These are phyloP conservation scores for Hemicordylus capensis DNA, from an alignment of 2,113 vertebrate genomes.

Conservation along the genomic window DNA sequence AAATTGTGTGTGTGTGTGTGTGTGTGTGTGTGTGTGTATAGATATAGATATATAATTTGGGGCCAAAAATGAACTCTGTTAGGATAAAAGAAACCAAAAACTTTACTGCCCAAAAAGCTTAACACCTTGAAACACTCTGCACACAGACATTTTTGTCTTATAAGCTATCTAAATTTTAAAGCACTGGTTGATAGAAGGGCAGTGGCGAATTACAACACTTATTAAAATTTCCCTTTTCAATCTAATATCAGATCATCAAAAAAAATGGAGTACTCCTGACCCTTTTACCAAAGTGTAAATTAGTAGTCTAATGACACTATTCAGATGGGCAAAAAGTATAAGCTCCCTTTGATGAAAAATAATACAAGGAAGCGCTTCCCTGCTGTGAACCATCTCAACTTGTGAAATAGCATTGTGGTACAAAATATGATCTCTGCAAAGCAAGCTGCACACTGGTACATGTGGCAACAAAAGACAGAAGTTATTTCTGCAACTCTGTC, in stretches of 20 bases:
- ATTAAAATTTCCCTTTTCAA: conserved; percentile 78
- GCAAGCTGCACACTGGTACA: conserved; percentile 52
- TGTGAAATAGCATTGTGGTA: conserved; percentile 72
- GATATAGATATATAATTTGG: not conserved
- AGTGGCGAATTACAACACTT: conserved; percentile 70
- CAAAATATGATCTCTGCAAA: conserved; percentile 64
- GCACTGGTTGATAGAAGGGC: conserved; percentile 54
- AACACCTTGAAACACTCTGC: conserved; percentile 46
- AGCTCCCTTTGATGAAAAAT: conserved; percentile 76
- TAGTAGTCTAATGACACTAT: conserved; percentile 74
- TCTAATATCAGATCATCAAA: conserved; percentile 75
- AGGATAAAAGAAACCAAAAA: conserved; percentile 25
- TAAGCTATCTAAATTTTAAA: conserved; percentile 62
- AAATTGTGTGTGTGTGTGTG: too few relatives aligned
- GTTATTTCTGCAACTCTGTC: conserved; percentile 34
- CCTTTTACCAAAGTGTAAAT: conserved; percentile 78
- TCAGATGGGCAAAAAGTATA: conserved; percentile 66
- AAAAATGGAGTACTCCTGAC: conserved; percentile 73
- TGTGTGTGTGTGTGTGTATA: too few relatives aligned
- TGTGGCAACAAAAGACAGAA: conserved; percentile 61
- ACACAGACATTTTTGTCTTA: conserved; percentile 49
- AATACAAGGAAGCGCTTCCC: conserved; percentile 69
- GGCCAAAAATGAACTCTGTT: not conserved
- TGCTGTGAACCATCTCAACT: conserved; percentile 74
- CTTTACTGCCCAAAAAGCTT: conserved; percentile 32